These are phyloP conservation scores for Sabellastarte sp. DNA, from an alignment of 2,888 invertebrate species.

Conservation along the genomic window DNA sequence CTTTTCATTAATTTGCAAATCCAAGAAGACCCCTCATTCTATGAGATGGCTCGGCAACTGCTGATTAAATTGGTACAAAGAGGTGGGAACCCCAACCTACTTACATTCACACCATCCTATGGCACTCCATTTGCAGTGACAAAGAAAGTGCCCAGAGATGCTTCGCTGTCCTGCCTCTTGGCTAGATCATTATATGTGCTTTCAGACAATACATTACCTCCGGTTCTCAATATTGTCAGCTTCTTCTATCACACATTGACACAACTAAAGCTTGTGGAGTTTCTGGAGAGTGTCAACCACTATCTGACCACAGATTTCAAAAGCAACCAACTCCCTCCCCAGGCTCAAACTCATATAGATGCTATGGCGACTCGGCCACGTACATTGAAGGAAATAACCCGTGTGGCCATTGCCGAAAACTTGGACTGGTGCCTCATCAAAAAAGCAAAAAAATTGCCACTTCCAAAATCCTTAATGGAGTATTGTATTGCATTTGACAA, in stretches of 20 bases:
- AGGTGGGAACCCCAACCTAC: slow-evolving; percentile 29
- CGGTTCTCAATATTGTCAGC: slow-evolving; percentile 20
- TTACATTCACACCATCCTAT: slow-evolving; percentile 27
- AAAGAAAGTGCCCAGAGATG: slow-evolving; percentile 18
- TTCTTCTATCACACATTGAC: slow-evolving; percentile 23
- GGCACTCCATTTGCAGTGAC: slow-evolving; percentile 18
- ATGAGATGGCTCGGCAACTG: slow-evolving; percentile 21
- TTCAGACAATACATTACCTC: slow-evolving; percentile 5
- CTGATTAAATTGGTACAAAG: slow-evolving; percentile 25
- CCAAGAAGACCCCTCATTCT: slow-evolving; percentile 22
- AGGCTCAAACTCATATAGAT: slow-evolving; percentile 6
- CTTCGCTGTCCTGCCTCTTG: slow-evolving; percentile 23
- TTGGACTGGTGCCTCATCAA: slow-evolving; percentile 25
- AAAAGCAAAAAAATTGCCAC: slow-evolving; percentile 22
- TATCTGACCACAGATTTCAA: slow-evolving; percentile 26
- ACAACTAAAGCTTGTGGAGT: slow-evolving; percentile 26
- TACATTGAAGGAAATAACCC: slow-evolving; percentile 23
- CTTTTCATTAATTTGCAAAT: slow-evolving; percentile 26
- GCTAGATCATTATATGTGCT: slow-evolving; percentile 20
- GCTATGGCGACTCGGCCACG: slow-evolving; percentile 16
- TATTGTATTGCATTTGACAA: slow-evolving; percentile 6
- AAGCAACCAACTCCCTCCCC: slow-evolving; percentile 4
- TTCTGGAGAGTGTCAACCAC: slow-evolving; percentile 22
- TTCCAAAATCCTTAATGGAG: slow-evolving; percentile 27
- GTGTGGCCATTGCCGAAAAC: slow-evolving; percentile 23